Conservation (phyloP, 2,113 vertebrate genomes). For the Neogobius melanostomus region DNA sequence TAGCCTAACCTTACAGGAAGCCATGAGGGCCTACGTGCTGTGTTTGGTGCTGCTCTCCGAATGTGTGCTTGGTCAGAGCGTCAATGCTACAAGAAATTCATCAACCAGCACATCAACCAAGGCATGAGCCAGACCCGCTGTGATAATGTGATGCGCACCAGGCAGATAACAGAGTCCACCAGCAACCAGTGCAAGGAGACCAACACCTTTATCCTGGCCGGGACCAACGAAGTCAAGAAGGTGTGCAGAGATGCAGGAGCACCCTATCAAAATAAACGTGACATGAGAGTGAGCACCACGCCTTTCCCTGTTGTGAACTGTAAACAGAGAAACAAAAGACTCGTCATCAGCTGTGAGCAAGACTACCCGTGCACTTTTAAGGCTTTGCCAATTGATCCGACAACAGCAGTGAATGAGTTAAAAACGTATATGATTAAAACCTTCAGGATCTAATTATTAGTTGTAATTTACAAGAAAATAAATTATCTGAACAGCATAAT, state of each 20-base stretch:
- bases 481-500: too few relatives aligned
- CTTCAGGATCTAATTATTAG: too few relatives aligned
- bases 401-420: too few relatives aligned
- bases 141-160: rapidly evolving
- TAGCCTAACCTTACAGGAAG: slow-evolving; percentile 8
- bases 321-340: neutral
- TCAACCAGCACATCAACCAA: slow-evolving; percentile 13
- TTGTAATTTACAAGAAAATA: too few relatives aligned
- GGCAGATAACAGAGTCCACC: rapidly evolving
- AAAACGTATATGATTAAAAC: too few relatives aligned
- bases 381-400: too few relatives aligned
- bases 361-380: too few relatives aligned
- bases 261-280: neutral
- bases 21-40: slow-evolving; percentile 29
- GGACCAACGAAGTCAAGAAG: rapidly evolving
- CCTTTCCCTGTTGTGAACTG: slow-evolving; percentile 39
- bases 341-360: too few relatives aligned
- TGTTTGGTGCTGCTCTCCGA: slow-evolving; percentile 39
- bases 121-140: rapidly evolving
- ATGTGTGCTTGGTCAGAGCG: slow-evolving; percentile 1
- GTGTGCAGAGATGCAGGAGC: neutral
- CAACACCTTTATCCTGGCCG: slow-evolving; percentile 43
- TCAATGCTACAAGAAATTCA: neutral
- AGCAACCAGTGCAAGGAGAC: slow-evolving; percentile 31
- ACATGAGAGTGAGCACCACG: slow-evolving; percentile 15